These are phyloP conservation scores for Cryptus armator DNA, from an alignment of 2,888 invertebrate genomes.

Conservation along the genomic window DNA sequence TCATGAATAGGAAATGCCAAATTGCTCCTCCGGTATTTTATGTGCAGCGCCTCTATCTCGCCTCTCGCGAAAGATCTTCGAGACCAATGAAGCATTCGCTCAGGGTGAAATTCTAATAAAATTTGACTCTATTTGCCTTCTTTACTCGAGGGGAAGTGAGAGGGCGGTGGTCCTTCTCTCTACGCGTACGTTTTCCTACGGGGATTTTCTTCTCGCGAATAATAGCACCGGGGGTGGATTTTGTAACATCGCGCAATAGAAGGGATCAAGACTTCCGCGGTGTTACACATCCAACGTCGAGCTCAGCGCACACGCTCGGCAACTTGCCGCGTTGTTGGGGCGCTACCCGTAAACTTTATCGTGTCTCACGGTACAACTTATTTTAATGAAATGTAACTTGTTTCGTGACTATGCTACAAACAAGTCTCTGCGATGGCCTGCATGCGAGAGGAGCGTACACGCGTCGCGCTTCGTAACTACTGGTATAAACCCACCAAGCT, in stretches of 20 bases:
- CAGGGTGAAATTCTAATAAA: slow-evolving; percentile 60
- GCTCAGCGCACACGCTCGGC: neutral
- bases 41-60: slow-evolving; percentile 19
- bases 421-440: slow-evolving; percentile 28
- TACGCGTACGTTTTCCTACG: neutral
- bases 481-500: neutral
- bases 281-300: neutral
- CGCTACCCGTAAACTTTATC: slow-evolving; percentile 49
- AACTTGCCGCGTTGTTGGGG: slow-evolving; percentile 4
- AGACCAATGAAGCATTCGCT: slow-evolving; percentile 63
- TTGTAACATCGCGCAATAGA: no score
- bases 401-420: slow-evolving; percentile 50
- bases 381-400: slow-evolving; percentile 68
- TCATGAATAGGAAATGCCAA: slow-evolving; percentile 70
- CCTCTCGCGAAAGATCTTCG: slow-evolving; percentile 36
- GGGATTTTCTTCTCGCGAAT: neutral
- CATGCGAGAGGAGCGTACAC: slow-evolving; percentile 19
- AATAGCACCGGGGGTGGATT: no score
- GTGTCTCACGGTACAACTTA: slow-evolving; percentile 46
- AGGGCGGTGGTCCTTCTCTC: slow-evolving; percentile 8
- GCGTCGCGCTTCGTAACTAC: neutral
- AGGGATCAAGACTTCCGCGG: neutral
- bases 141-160: neutral
- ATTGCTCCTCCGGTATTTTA: slow-evolving; percentile 66
- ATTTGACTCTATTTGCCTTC: slow-evolving; percentile 40